phyloP scores from a whole-genome alignment of 1,140 invertebrate genomes.

The Cyphomyrmex costatus region DNA sequence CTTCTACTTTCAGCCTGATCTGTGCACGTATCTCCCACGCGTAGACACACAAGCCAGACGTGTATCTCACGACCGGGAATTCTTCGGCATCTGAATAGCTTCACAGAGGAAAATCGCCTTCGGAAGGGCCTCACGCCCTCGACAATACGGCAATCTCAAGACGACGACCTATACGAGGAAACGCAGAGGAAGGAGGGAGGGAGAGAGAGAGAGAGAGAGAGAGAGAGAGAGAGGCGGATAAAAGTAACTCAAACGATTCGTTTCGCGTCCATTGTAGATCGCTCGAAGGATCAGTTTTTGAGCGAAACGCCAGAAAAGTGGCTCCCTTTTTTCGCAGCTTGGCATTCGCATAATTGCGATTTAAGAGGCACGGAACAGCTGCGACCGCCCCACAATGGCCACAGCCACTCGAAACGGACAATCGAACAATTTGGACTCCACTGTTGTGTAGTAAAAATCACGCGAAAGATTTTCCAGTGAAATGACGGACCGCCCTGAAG shows the following conservation, averaged over 20 bases:
- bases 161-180: slow-evolving; percentile 17
- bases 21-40: slow-evolving; percentile 40
- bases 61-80: slow-evolving; percentile 52
- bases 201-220: background rate
- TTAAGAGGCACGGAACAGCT: slow-evolving; percentile 80
- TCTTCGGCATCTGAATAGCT: slow-evolving; percentile 77
- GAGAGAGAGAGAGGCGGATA: slow-evolving; percentile 47
- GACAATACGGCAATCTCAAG: slow-evolving; percentile 73
- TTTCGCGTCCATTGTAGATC: slow-evolving; percentile 70
- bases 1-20: slow-evolving; percentile 40
- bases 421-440: slow-evolving; percentile 79
- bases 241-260: slow-evolving; percentile 72
- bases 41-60: slow-evolving; percentile 26
- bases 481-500: slow-evolving; percentile 39
- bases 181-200: background rate
- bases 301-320: slow-evolving; percentile 77
- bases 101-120: slow-evolving; percentile 76
- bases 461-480: slow-evolving; percentile 61
- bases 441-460: slow-evolving; percentile 71
- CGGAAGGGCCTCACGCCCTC: slow-evolving; percentile 81
- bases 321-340: slow-evolving; percentile 55
- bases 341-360: slow-evolving; percentile 80
- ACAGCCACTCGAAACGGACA: slow-evolving; percentile 78
- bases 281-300: slow-evolving; percentile 77
- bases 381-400: slow-evolving; percentile 72